Base-by-base conservation (phyloP, 2,888 invertebrate genomes). In the Dioctria rufipes region DNA sequence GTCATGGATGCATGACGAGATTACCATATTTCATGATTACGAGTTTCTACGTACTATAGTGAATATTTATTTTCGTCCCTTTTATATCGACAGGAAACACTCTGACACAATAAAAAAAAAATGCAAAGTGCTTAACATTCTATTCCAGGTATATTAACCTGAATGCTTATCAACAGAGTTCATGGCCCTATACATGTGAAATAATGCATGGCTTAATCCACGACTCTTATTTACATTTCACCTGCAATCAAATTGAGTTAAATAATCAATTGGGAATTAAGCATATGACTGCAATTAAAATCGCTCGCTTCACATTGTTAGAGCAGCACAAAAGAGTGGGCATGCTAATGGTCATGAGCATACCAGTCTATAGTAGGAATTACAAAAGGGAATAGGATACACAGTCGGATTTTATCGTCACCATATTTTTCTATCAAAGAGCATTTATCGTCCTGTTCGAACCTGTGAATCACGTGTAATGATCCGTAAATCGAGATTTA, bases 401-500 rank as follows among this genome's bases (percentile, higher is more conserved):
- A 46, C 46, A 6, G 51, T 51, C 61, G 49, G 58, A 79, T 71
- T 82, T 82, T 80, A 82, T 82, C 60, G 63, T 60, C 43, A 39
- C 82, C 73, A 73, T 82, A 80, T 78, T 46, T 78, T 82, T 79
- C 78, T 73, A 82, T 80, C 78, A 81, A 60, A 66, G 60, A 73
- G 60, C 75, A 82, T 80, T 78, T 82, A 79, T 78, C 80, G 80
- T 71, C 51, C 46, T 61, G 49, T 5, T 46, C 78, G 78, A 78
- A 75, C 80, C 75, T 82, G 80, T 80, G 78, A 80, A 82, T 80
- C 80, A 80, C 75, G 54, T 61, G 82, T 82, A 82, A 82, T 82
- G 82, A 82, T 82, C 78, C 82, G 82, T 82, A 80, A 80, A 82
- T 80, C 71, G 63, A 80, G 82, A 80, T 82, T 82, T 82, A 78